Percentiles rank a stretch among this genome's conserved stretches.
Evolutionary conservation across 2,888 invertebrate species (phyloP).

Genomic region (Tenodera sinensis): DNA sequence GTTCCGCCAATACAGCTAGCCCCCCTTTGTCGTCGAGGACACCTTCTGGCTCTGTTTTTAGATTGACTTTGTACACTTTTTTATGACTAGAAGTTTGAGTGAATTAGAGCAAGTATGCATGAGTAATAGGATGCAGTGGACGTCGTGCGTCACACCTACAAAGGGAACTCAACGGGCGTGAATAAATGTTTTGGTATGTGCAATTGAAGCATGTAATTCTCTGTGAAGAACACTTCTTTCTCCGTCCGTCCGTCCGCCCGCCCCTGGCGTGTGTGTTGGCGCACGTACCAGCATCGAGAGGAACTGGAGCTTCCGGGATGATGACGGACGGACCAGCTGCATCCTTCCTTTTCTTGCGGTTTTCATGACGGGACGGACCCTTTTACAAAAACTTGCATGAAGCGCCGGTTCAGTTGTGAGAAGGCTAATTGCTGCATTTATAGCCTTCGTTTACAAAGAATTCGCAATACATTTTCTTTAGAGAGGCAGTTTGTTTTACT

Average conservation of each 20-base stretch:
- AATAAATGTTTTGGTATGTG: constrained; percentile 23
- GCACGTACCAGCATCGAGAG: neutral
- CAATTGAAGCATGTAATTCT: constrained; percentile 21
- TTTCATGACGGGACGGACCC: neutral
- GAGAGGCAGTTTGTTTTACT: no score
- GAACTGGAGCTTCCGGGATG: neutral
- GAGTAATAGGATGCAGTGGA: neutral
- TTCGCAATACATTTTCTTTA: no score
- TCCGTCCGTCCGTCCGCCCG: neutral
- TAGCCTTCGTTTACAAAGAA: no score
- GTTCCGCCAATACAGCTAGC: constrained; percentile 2
- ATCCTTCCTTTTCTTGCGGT: neutral
- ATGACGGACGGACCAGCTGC: neutral
- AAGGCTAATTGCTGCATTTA: no score
- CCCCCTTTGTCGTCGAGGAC: neutral
- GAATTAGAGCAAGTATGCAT: constrained; percentile 17
- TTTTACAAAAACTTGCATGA: neutral
- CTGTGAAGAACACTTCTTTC: neutral
- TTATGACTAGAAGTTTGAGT: neutral
- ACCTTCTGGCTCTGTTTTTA: constrained; percentile 14
- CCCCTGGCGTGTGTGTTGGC: neutral
- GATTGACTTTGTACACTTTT: constrained; percentile 11
- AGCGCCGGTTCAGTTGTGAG: no score
- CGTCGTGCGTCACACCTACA: neutral
- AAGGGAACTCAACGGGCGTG: constrained; percentile 19